Percentiles rank a stretch among this genome's conserved stretches.
These are phyloP conservation scores for Erynnis tages DNA, from an alignment of 2,888 invertebrate species.

Conservation along the genomic window DNA sequence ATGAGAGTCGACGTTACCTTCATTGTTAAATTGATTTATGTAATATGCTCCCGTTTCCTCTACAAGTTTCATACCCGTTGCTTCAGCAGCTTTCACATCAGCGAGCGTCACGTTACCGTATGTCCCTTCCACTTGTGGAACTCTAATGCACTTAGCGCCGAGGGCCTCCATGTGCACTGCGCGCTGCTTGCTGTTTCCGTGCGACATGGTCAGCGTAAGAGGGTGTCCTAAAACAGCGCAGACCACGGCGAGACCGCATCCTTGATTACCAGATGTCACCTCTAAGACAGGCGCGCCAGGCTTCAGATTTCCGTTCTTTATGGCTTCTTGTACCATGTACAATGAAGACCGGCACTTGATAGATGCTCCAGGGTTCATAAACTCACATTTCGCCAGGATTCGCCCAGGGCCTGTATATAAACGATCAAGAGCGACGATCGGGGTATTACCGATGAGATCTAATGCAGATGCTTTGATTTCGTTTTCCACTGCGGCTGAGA, in stretches of 20 bases:
- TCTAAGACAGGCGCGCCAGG: slow-evolving; percentile 64
- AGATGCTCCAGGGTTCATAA: slow-evolving; percentile 74
- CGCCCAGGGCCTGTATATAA: slow-evolving; percentile 66
- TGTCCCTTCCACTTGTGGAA: slow-evolving; percentile 70
- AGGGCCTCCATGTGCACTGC: slow-evolving; percentile 75
- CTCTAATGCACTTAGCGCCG: slow-evolving; percentile 64
- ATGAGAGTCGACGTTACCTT: slow-evolving; percentile 58
- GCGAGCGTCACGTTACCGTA: slow-evolving; percentile 69
- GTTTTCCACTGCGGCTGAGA: slow-evolving; percentile 29
- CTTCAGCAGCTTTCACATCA: slow-evolving; percentile 65
- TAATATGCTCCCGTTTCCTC: slow-evolving; percentile 61
- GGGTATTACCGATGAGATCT: slow-evolving; percentile 72
- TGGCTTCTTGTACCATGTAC: slow-evolving; percentile 61
- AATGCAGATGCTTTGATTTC: slow-evolving; percentile 70
- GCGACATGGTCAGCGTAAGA: slow-evolving; percentile 68
- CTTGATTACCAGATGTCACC: slow-evolving; percentile 73
- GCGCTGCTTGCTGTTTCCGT: slow-evolving; percentile 68
- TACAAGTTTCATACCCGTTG: slow-evolving; percentile 53
- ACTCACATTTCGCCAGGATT: slow-evolving; percentile 72
- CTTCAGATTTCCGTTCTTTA: slow-evolving; percentile 52
- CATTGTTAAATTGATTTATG: slow-evolving; percentile 68
- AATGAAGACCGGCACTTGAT: slow-evolving; percentile 70
- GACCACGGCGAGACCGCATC: slow-evolving; percentile 70
- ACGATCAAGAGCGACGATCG: slow-evolving; percentile 70
- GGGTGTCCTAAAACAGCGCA: slow-evolving; percentile 70